Base-by-base conservation (phyloP, 2,888 invertebrate species). In the Gisinianus flammeolus region DNA sequence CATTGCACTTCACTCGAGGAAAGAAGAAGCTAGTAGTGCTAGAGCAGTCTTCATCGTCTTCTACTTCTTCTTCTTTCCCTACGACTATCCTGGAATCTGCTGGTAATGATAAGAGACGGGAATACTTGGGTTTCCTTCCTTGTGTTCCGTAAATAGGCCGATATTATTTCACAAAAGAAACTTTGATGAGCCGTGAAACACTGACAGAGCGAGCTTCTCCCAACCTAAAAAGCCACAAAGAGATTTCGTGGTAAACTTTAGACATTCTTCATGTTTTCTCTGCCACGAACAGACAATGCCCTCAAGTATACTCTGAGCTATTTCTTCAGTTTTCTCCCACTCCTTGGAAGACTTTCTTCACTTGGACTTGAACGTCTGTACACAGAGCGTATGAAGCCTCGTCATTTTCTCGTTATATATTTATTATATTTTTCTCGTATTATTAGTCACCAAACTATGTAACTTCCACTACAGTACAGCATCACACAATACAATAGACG, bases 101-200 rank as follows among this genome's bases (percentile, higher is more conserved):
- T n/a, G n/a, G n/a, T n/a, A n/a, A n/a, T n/a, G n/a, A n/a, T n/a
- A n/a, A n/a, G n/a, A n/a, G n/a, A n/a, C n/a, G n/a, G n/a, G 12
- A 16, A 44, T 44, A 44, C 44, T 44, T 44, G 12, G 44, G 19
- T 44, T 44, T 44, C n/a, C 44, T 44, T 44, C 44, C 19, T 44
- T 6, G 44, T 44, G 44, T 44, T 44, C 16, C 44, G 44, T 62
- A 62, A 62, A 62, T 62, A 62, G 62, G 12, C 16, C 28, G 62
- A 62, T 62, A 62, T 62, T 22, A 58, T 58, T 58, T 58, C 56
- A 62, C 62, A 62, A 62, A 26, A 62, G 62, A 62, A 26, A 62
- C 62, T 62, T 62, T 62, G 62, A 62, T 62, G 62, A 62, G 62
- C 62, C 62, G 62, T 62, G 62, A 62, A 62, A 26, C 58, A 58